Evolutionary conservation across 2,888 invertebrate species (phyloP).

Genomic region (Nomada ferruginata): DNA sequence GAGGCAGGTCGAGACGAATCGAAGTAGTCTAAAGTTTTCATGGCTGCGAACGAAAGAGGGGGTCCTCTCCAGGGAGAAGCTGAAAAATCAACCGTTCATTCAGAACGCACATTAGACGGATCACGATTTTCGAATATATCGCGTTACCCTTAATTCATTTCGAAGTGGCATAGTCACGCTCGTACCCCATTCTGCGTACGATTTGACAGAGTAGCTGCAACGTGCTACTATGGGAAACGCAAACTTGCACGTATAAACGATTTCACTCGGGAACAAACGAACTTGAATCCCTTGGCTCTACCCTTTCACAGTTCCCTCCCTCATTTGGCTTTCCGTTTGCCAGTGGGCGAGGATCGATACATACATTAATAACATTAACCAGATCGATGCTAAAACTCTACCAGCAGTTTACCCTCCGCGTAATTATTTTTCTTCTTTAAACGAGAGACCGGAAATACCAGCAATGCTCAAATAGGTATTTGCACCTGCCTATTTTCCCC

Average conservation of each 20-base stretch:
- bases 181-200: conserved; percentile 13
- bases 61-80: neutral
- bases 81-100: neutral
- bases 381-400: conserved; percentile 59
- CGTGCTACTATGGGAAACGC: conserved; percentile 43
- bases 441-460: neutral
- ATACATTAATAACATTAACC: conserved; percentile 72
- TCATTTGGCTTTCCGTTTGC: conserved; percentile 80
- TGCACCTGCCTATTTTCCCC: too few species aligned
- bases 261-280: conserved; percentile 66
- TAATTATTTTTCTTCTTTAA: neutral
- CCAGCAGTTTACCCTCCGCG: neutral
- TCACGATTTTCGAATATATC: neutral
- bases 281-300: conserved; percentile 31
- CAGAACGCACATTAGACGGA: neutral
- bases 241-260: conserved; percentile 67
- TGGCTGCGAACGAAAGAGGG: conserved; percentile 21
- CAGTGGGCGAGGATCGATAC: conserved; percentile 68
- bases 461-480: too few species aligned
- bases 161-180: conserved; percentile 19
- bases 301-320: conserved; percentile 58
- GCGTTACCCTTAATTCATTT: conserved; percentile 62
- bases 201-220: conserved; percentile 30
- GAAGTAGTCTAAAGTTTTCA: conserved; percentile 36
- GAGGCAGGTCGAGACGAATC: conserved; percentile 40